Conservation (phyloP, 2,113 vertebrate species). For the Mastomys natalensis region DNA sequence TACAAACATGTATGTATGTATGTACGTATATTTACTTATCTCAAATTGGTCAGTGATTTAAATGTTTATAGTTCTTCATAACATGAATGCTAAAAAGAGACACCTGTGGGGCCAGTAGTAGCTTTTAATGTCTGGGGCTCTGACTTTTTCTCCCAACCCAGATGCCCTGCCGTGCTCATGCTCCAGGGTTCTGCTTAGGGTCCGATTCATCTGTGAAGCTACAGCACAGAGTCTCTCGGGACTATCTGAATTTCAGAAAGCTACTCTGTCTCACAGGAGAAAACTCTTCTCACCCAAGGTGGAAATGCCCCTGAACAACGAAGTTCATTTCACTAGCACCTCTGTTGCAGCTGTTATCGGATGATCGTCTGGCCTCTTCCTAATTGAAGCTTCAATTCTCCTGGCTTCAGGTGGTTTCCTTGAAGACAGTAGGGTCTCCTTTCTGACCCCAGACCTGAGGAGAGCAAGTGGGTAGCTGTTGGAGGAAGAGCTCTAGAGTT, state of each 20-base stretch:
- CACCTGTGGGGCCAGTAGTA: neutral
- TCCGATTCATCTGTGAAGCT: neutral
- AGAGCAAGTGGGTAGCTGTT: neutral
- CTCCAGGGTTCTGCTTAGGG: neutral
- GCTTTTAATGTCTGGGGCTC: neutral
- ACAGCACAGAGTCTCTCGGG: neutral
- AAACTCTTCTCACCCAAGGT: neutral
- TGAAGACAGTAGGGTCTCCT: neutral
- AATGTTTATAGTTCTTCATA: constrained; percentile 19
- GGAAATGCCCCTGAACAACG: neutral
- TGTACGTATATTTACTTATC: neutral
- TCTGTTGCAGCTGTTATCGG: neutral
- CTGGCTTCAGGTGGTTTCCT: constrained; percentile 12
- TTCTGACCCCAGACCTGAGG: neutral
- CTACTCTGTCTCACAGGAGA: neutral
- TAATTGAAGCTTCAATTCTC: neutral
- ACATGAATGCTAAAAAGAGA: neutral
- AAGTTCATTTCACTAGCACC: neutral
- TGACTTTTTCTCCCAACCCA: neutral
- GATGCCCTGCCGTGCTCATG: rapidly evolving
- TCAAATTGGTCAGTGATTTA: constrained; percentile 10
- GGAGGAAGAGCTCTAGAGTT: neutral
- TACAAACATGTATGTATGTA: neutral
- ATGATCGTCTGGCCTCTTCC: neutral
- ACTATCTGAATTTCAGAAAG: neutral